Conservation (phyloP, 2,888 invertebrate species). For the Volucella bombylans region DNA sequence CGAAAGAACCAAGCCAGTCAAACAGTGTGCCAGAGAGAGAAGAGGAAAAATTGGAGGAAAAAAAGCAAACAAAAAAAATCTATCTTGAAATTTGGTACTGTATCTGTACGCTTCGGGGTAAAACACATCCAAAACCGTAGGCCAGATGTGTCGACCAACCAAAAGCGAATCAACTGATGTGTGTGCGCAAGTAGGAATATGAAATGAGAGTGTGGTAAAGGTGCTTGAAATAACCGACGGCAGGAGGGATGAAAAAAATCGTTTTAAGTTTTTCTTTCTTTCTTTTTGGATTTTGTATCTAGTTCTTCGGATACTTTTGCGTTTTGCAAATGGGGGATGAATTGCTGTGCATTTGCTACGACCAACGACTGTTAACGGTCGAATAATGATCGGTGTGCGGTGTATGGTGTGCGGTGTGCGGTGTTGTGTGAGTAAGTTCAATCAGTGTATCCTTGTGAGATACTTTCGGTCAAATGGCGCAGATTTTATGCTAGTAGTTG, state of each 20-base stretch:
- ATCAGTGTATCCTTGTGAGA: slow-evolving; percentile 41
- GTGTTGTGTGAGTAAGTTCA: slow-evolving; percentile 41
- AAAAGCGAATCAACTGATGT: slow-evolving; percentile 45
- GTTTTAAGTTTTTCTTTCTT: too few relatives aligned
- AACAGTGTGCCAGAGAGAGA: slow-evolving; percentile 24
- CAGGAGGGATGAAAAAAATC: slow-evolving; percentile 65
- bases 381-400: slow-evolving; percentile 20
- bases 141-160: slow-evolving; percentile 64
- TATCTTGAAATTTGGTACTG: slow-evolving; percentile 66
- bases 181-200: slow-evolving; percentile 20
- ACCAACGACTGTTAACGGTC: not conserved
- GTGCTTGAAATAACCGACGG: slow-evolving; percentile 61
- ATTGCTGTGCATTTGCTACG: not conserved
- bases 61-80: slow-evolving; percentile 12
- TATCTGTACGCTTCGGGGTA: slow-evolving; percentile 60
- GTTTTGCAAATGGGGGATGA: slow-evolving; percentile 67
- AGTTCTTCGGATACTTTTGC: slow-evolving; percentile 71
- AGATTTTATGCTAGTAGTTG: slow-evolving; percentile 42
- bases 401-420: slow-evolving; percentile 10
- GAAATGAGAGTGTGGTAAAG: too few relatives aligned
- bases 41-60: not conserved
- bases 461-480: slow-evolving; percentile 62
- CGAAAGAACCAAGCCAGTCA: not conserved
- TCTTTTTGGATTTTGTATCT: slow-evolving; percentile 65
- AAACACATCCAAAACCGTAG: slow-evolving; percentile 43